Percentiles rank a stretch among this genome's conserved stretches.
Conservation (phyloP, 2,113 vertebrate genomes). For the Rhadina sibilatrix region DNA sequence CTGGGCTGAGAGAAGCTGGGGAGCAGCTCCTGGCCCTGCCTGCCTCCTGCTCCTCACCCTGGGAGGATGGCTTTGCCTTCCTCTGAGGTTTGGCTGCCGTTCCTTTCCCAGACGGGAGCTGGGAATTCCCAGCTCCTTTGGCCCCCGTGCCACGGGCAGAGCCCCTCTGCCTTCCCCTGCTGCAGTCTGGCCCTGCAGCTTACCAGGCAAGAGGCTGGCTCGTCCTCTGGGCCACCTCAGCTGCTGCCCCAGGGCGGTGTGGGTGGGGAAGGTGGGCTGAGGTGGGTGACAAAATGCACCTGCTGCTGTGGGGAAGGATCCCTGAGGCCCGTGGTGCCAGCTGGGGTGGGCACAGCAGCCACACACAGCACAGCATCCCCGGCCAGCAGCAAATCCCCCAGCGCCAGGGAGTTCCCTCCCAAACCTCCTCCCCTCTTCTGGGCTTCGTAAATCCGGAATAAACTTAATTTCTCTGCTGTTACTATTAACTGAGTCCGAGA, state of each 20-base stretch:
- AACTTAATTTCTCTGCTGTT: background rate
- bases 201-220: rapidly evolving
- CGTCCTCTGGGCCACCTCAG: rapidly evolving
- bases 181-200: background rate
- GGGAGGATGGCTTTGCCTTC: background rate
- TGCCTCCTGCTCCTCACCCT: rapidly evolving
- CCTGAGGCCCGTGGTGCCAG: rapidly evolving
- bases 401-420: background rate
- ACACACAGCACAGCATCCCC: background rate
- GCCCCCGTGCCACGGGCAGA: background rate
- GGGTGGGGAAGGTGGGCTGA: background rate
- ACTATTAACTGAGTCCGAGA: slow-evolving; percentile 12
- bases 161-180: background rate
- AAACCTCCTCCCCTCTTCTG: background rate
- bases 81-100: background rate
- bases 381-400: rapidly evolving
- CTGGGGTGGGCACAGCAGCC: background rate
- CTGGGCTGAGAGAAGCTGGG: background rate
- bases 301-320: background rate
- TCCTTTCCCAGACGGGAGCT: background rate
- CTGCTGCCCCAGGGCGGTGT: rapidly evolving
- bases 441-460: background rate
- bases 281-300: rapidly evolving
- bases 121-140: background rate
- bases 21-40: background rate